phyloP scores from a whole-genome alignment of 2,113 vertebrate genomes.

The Myxocyprinus asiaticus region DNA sequence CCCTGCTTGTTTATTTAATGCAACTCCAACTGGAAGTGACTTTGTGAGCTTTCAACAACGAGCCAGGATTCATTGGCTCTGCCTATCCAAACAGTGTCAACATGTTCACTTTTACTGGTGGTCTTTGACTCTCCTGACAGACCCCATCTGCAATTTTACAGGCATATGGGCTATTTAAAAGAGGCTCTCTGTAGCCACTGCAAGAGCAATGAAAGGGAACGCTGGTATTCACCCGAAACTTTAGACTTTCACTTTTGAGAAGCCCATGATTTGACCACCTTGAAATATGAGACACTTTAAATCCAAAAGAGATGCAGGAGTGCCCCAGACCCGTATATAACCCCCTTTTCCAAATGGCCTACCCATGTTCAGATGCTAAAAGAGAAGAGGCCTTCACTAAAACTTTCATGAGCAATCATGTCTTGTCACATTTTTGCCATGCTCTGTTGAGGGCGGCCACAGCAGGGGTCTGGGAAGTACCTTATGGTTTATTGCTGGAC shows the following conservation, averaged over 20 bases:
- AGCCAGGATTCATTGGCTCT: slow-evolving; percentile 50
- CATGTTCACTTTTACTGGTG: slow-evolving; percentile 50
- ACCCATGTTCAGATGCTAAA: slow-evolving; percentile 1
- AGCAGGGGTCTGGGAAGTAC: neutral
- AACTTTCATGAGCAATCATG: neutral
- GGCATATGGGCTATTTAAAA: slow-evolving; percentile 49
- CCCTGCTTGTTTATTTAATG: slow-evolving; percentile 39
- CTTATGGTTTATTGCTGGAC: slow-evolving; percentile 33
- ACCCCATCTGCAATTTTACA: slow-evolving; percentile 56
- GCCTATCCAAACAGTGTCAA: slow-evolving; percentile 55
- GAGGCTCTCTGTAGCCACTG: slow-evolving; percentile 49
- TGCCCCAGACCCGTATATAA: slow-evolving; percentile 21
- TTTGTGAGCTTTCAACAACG: slow-evolving; percentile 30
- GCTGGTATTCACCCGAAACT: slow-evolving; percentile 47
- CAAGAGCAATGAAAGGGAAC: slow-evolving; percentile 50
- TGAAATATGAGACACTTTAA: slow-evolving; percentile 47
- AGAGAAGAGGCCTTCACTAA: slow-evolving; percentile 13
- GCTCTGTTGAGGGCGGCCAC: slow-evolving; percentile 11
- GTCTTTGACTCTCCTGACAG: slow-evolving; percentile 50
- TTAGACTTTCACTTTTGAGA: slow-evolving; percentile 51
- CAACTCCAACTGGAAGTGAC: slow-evolving; percentile 44
- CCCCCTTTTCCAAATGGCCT: slow-evolving; percentile 25
- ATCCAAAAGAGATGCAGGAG: slow-evolving; percentile 27
- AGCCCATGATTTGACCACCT: slow-evolving; percentile 49
- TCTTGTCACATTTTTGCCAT: neutral